Evolutionary conservation across 2,888 invertebrate genomes (phyloP), one percentile per base, ranked within the genome.

Genomic region (Cryptocephalus moraei): DNA sequence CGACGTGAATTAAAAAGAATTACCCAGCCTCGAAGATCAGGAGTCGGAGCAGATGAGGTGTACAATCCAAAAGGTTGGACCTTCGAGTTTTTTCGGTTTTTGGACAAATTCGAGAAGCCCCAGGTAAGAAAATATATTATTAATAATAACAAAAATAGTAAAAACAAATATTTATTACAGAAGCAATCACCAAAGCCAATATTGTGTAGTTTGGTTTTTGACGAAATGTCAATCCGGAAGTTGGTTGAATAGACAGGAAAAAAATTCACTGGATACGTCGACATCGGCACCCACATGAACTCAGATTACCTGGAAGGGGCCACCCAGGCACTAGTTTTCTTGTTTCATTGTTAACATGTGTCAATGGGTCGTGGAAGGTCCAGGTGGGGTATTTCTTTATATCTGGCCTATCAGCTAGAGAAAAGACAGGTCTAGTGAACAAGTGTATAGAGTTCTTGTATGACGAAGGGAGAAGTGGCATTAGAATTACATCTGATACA

Each of bases 201-300:
- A 34, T 14, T 56, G 14, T 55, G 51, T 44, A 52, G 51, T 39
- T 44, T 56, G 22, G 52, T 56, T 39, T 53, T 55, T 47, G 53
- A 56, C 42, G 53, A 53, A 32, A 50, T 55, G 10, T 41, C 54
- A 41, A 48, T 55, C 11, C 43, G 52, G 44, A 49, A 51, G 45
- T 46, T 54, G 33, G 38, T 55, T 32, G 50, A 56, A 44, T 55
- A 39, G 48, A 31, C 14, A 50, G 46, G 49, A 32, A 43, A 41
- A 39, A 43, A 53, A 47, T 53, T 49, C 46, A 52, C 45, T 53
- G 53, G 54, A n/a, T 56, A 53, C 48, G 50, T 55, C 8, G 45
- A 56, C 49, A 51, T 32, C 45, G 54, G 54, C 38, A 51, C 34
- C 45, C 38, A 14, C 39, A 46, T 52, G 34, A 12, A 52, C 32